phyloP scores from a whole-genome alignment of 2,888 invertebrate species.

The Xanthorhoe spadicearia region DNA sequence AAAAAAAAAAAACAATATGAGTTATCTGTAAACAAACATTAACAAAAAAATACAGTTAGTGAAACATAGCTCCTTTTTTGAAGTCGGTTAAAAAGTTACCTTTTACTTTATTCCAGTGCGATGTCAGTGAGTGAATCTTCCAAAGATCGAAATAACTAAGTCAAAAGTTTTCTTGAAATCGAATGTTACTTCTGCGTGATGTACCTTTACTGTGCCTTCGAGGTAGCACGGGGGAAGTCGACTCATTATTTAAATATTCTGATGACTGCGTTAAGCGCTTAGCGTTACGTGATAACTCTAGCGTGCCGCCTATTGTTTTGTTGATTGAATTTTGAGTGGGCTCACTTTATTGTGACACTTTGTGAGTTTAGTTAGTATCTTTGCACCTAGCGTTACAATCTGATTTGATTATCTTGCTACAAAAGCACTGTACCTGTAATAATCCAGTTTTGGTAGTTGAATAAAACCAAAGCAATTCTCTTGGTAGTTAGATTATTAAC shows the following conservation, averaged over 20 bases:
- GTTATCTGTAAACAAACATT: too few species aligned
- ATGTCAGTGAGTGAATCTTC: too few species aligned
- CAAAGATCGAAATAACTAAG: neutral
- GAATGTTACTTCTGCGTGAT: conserved; percentile 17
- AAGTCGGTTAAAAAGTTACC: too few species aligned
- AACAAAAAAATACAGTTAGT: too few species aligned
- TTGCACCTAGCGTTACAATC: conserved; percentile 8
- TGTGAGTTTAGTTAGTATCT: conserved; percentile 35
- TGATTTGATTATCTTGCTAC: neutral
- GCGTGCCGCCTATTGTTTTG: conserved; percentile 66
- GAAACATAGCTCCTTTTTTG: too few species aligned
- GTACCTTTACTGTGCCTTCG: conserved; percentile 29
- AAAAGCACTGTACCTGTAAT: too few species aligned
- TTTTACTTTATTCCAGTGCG: too few species aligned
- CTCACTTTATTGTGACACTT: conserved; percentile 43
- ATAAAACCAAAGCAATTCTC: too few species aligned
- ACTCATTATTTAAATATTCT: conserved; percentile 80
- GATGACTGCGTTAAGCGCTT: conserved; percentile 76
- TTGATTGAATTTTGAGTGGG: conserved; percentile 70
- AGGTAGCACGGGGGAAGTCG: conserved; percentile 51
- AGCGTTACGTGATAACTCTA: conserved; percentile 71
- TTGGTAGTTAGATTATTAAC: too few species aligned
- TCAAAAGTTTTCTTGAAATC: neutral
- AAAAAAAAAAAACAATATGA: too few species aligned
- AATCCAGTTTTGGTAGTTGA: neutral